phyloP scores from a whole-genome alignment of 2,888 invertebrate genomes.

The Nemapogon koenigi region DNA sequence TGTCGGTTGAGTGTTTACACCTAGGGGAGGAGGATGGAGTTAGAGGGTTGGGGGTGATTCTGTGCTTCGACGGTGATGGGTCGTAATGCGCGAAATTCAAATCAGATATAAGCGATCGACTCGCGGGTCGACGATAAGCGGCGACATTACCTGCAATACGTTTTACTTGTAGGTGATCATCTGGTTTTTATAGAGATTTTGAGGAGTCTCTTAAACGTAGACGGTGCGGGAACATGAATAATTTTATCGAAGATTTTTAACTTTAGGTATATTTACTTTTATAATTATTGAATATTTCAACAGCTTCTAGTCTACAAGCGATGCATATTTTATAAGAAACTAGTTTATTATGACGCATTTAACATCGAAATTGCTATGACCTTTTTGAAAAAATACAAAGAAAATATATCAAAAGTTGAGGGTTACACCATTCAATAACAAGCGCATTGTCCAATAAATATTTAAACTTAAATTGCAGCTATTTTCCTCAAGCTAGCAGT shows the following conservation, averaged over 20 bases:
- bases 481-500: conserved; percentile 20
- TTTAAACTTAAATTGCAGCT: too few relatives aligned
- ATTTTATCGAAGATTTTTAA: neutral
- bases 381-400: too few relatives aligned
- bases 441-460: too few relatives aligned
- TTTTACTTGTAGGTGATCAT: conserved; percentile 10
- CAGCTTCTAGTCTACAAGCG: too few relatives aligned
- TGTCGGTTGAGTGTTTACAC: conserved; percentile 39
- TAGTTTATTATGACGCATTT: too few relatives aligned
- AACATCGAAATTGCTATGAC: too few relatives aligned
- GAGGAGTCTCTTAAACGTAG: neutral
- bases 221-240: neutral
- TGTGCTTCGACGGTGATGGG: conserved; percentile 24
- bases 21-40: conserved; percentile 22
- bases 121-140: conserved; percentile 35
- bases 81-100: conserved; percentile 53
- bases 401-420: too few relatives aligned
- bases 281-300: too few relatives aligned
- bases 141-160: conserved; percentile 27
- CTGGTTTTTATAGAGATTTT: conserved; percentile 7
- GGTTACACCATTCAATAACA: too few relatives aligned
- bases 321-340: too few relatives aligned
- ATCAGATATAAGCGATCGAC: conserved; percentile 52
- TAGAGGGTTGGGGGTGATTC: conserved; percentile 21
- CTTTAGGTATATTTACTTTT: neutral